Evolutionary conservation across 2,888 invertebrate species (phyloP).

Genomic region (Pandemis corylana): DNA sequence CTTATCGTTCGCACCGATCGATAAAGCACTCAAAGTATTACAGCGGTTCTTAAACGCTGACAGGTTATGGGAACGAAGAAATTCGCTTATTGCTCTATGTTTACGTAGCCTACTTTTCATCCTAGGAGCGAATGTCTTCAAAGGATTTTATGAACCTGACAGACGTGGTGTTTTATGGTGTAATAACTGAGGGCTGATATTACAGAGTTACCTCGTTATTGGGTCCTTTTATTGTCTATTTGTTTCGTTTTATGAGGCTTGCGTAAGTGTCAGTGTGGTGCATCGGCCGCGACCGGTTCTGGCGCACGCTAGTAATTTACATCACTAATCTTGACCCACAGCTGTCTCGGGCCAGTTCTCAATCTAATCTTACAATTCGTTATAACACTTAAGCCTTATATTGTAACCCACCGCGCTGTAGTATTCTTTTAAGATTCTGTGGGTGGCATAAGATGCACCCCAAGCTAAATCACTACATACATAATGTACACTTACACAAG

Average conservation of each 20-base stretch:
- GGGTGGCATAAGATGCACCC: slow-evolving; percentile 50
- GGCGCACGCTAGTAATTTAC: slow-evolving; percentile 65
- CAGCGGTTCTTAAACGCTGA: slow-evolving; percentile 21
- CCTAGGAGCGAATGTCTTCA: slow-evolving; percentile 47
- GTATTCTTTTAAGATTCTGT: slow-evolving; percentile 53
- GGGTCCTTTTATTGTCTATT: slow-evolving; percentile 31
- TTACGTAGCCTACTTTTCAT: slow-evolving; percentile 46
- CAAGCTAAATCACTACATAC: neutral
- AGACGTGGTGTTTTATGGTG: slow-evolving; percentile 49
- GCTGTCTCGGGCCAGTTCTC: slow-evolving; percentile 68
- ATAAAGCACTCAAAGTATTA: slow-evolving; percentile 65
- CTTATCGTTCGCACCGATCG: slow-evolving; percentile 71
- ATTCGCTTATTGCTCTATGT: slow-evolving; percentile 47
- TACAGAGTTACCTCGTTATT: slow-evolving; percentile 32
- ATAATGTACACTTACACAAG: neutral
- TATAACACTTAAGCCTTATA: slow-evolving; percentile 3
- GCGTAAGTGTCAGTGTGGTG: slow-evolving; percentile 55
- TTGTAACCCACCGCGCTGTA: slow-evolving; percentile 46
- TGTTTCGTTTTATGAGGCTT: slow-evolving; percentile 56
- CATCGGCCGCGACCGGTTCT: slow-evolving; percentile 75
- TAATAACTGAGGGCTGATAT: slow-evolving; percentile 47
- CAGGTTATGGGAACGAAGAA: slow-evolving; percentile 45
- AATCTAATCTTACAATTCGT: slow-evolving; percentile 42
- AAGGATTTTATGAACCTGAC: slow-evolving; percentile 28
- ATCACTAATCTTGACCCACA: slow-evolving; percentile 82